These are phyloP conservation scores for Neostethus bicornis DNA, from an alignment of 2,797 vertebrate species.

Conservation along the genomic window DNA sequence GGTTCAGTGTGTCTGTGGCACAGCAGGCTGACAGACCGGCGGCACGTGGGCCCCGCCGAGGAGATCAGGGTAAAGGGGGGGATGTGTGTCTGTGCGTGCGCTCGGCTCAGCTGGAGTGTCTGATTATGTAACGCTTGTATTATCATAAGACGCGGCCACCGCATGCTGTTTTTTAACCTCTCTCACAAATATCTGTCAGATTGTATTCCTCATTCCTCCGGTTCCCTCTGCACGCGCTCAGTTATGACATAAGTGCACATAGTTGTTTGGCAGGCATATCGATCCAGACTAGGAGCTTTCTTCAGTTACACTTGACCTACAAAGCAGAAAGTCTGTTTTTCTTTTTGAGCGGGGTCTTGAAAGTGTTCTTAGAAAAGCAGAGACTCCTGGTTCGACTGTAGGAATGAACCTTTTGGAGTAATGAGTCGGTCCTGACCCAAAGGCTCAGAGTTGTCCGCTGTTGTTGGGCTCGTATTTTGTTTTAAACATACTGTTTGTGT, in stretches of 20 bases:
- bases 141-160: slow-evolving; percentile 46
- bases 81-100: slow-evolving; percentile 2
- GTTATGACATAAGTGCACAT: not conserved
- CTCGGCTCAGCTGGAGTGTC: slow-evolving; percentile 52
- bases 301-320: not conserved
- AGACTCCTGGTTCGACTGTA: too few relatives aligned
- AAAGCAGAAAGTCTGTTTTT: not conserved
- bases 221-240: not conserved
- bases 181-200: not conserved
- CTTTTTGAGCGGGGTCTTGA: not conserved
- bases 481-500: too few relatives aligned
- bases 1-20: slow-evolving; percentile 73
- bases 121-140: slow-evolving; percentile 55
- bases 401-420: too few relatives aligned
- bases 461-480: too few relatives aligned
- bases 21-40: slow-evolving; percentile 58
- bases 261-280: not conserved
- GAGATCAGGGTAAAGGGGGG: slow-evolving; percentile 30
- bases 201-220: slow-evolving; percentile 3
- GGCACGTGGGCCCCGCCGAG: slow-evolving; percentile 49
- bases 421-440: too few relatives aligned
- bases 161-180: slow-evolving; percentile 16
- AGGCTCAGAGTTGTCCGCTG: too few relatives aligned
- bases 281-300: not conserved
- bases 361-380: not conserved